A percentile compares a stretch with the other conserved stretches of the same genome.
phyloP scores from a whole-genome alignment of 2,797 vertebrate genomes.

The Micropoecilia bifurca region DNA sequence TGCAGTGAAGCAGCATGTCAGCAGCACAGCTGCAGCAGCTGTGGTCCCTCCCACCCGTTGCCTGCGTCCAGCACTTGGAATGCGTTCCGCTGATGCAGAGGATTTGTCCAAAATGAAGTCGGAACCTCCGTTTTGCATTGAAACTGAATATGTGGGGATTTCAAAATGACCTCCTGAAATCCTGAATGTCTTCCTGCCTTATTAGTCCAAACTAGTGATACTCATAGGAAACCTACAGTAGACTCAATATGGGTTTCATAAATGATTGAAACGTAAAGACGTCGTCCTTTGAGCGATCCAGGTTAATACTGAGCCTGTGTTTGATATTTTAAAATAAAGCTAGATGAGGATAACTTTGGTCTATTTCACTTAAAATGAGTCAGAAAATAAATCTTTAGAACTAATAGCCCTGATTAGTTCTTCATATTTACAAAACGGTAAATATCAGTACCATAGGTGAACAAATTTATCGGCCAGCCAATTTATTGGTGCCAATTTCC shows the following conservation, averaged over 20 bases:
- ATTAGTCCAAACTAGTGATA: constrained; percentile 14
- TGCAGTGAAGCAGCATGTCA: constrained; percentile 14
- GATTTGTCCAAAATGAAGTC: not conserved
- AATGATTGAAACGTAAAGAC: not conserved
- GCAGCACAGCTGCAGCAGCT: constrained; percentile 13
- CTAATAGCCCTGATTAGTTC: not conserved
- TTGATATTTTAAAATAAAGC: not conserved
- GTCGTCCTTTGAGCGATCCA: not conserved
- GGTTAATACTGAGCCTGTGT: not conserved
- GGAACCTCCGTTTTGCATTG: not conserved
- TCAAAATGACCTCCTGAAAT: constrained; percentile 7
- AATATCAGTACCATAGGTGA: too few species aligned
- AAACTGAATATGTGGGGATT: not conserved
- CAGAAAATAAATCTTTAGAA: not conserved
- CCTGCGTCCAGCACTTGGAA: not conserved
- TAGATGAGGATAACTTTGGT: not conserved
- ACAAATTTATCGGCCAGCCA: too few species aligned
- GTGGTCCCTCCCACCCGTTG: not conserved
- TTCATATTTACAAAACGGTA: not conserved
- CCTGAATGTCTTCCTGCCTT: not conserved
- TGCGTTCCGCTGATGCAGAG: not conserved
- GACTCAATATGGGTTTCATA: not conserved
- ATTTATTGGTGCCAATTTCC: too few species aligned
- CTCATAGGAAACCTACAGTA: not conserved
- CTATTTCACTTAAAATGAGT: not conserved